Percentiles rank a stretch among this genome's conserved stretches.
Conservation (phyloP, 2,888 invertebrate species). For the Volucella inanis region DNA sequence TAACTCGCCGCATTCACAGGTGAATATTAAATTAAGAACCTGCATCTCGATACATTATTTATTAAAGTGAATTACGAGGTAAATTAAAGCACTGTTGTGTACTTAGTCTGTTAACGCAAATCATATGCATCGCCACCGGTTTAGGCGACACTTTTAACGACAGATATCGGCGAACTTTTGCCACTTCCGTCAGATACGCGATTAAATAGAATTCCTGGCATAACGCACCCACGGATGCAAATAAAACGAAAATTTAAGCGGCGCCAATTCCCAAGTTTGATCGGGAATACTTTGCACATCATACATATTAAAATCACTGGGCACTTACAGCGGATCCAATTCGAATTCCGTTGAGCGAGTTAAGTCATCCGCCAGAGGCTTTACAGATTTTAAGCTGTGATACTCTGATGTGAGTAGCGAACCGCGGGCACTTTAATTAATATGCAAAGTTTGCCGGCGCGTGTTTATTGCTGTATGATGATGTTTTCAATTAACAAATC, state of each 20-base stretch:
- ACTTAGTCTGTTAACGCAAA: conserved; percentile 15
- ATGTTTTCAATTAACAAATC: conserved; percentile 69
- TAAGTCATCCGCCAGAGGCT: conserved; percentile 47
- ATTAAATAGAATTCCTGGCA: conserved; percentile 42
- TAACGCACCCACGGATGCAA: conserved; percentile 56
- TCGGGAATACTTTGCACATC: conserved; percentile 62
- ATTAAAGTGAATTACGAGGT: conserved; percentile 38
- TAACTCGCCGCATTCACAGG: conserved; percentile 3
- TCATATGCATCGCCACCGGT: conserved; percentile 10
- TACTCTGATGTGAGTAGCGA: conserved; percentile 25
- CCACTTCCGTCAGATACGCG: conserved; percentile 53
- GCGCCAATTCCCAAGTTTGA: conserved; percentile 68
- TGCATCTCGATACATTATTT: conserved; percentile 48
- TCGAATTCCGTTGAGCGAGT: conserved; percentile 52
- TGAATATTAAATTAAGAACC: conserved; percentile 57
- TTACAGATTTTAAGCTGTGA: conserved; percentile 53
- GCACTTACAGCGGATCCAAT: conserved; percentile 34
- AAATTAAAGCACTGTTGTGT: conserved; percentile 40
- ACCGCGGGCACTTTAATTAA: conserved; percentile 41
- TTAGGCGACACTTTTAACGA: conserved; percentile 42
- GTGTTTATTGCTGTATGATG: conserved; percentile 59
- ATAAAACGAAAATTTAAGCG: conserved; percentile 42
- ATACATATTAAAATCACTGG: conserved; percentile 55
- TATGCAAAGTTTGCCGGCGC: conserved; percentile 51
- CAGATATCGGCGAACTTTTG: conserved; percentile 55